Base-by-base conservation (phyloP, 35 echinoderm and acorn worm genomes). In the Stichopus chloronotus region DNA sequence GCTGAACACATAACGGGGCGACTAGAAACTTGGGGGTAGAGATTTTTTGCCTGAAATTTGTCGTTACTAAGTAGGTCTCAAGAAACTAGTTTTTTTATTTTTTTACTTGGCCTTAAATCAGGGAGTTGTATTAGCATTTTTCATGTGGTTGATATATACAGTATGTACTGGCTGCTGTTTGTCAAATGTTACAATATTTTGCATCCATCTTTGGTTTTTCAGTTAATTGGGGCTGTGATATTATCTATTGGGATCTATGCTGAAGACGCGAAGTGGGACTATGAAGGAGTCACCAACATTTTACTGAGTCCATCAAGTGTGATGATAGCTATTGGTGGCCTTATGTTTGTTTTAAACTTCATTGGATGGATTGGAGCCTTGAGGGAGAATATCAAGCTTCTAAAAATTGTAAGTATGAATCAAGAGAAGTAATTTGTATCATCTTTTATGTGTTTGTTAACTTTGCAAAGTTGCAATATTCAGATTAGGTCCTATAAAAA, bases 171-270 rank as follows among this genome's bases (percentile, higher is more conserved):
- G 30, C 30, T 43, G 30, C 30, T 43, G 30, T 43, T 43, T 43
- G 30, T 43, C 30, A 43, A 43, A 43, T 43, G 30, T 43, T 43
- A 43, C 30, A 43, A 43, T 1, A 43, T 43, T 43, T 43, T 43
- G 30, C 30, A 43, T 43, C 0, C 30, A 43, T 43, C 30, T 43
- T 3, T 43, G 30, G 30, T 43, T 55, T 30, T 82, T 30, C 60
- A 99, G 97, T 53, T 95, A 16, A 93, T 99, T 61, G 97, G 97
- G 22, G 63, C 83, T 55, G 79, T 92, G 0, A 60, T 99, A n/a
- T 90, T 99, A 9, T 92, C 77, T 0, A 17, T 99, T 14, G 97
- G 97, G 43, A 99, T 99, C 63, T 99, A 99, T 87, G 97, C 97
- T 57, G 97, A 96, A 63, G 63, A 95, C 69, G 92, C 88, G n/a